Evolutionary conservation across 2,113 vertebrate species (phyloP).

Genomic region (Corvus moneduloides): DNA sequence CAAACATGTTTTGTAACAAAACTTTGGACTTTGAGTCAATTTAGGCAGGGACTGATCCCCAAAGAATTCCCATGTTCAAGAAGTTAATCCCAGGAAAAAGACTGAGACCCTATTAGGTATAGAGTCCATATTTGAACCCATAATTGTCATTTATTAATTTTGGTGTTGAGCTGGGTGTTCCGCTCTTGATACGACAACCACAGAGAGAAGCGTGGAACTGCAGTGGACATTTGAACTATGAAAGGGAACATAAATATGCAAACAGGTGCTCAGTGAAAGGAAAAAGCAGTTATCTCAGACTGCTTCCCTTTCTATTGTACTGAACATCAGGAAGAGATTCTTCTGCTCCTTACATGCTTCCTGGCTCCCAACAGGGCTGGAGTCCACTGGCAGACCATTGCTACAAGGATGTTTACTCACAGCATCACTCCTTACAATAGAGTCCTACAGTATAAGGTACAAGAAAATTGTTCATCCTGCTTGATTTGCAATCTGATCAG

Average conservation of each 20-base stretch:
- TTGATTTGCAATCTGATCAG: neutral
- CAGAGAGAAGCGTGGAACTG: neutral
- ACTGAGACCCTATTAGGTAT: neutral
- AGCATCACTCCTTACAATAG: neutral
- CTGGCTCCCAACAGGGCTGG: neutral
- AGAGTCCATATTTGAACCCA: neutral
- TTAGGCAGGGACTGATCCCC: neutral
- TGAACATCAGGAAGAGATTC: neutral
- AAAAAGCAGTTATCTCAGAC: neutral
- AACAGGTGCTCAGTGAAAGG: neutral
- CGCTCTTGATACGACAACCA: neutral
- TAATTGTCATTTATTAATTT: neutral
- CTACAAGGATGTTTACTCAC: neutral
- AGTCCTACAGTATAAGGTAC: neutral
- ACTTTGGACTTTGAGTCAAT: neutral
- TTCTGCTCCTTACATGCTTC: neutral
- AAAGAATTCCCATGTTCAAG: neutral
- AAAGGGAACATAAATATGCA: neutral
- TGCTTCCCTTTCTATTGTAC: neutral
- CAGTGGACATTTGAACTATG: neutral
- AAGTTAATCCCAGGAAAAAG: neutral
- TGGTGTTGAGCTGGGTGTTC: neutral
- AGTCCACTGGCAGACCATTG: neutral
- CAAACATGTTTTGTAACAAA: neutral
- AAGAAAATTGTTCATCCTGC: neutral